Conservation (phyloP, 2,888 invertebrate species). For the Stenoptilia bipunctidactyla region DNA sequence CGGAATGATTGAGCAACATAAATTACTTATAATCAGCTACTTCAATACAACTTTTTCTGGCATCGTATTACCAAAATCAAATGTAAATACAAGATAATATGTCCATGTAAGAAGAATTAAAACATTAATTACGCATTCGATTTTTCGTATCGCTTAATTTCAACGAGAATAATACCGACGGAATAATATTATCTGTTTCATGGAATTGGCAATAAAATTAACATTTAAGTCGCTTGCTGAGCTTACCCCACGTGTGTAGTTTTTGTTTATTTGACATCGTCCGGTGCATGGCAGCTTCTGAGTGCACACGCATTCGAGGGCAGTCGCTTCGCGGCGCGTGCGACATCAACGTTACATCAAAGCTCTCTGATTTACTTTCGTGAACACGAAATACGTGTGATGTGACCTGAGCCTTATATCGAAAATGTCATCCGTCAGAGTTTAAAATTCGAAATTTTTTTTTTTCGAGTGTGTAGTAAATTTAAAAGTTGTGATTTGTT, state of each 20-base stretch:
- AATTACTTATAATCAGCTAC: neutral
- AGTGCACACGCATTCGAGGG: slow-evolving; percentile 43
- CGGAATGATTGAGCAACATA: slow-evolving; percentile 24
- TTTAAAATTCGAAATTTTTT: neutral
- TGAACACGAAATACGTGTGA: slow-evolving; percentile 6
- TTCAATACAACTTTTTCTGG: too few species aligned
- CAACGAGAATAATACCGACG: slow-evolving; percentile 17
- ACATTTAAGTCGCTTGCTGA: slow-evolving; percentile 23
- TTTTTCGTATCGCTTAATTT: slow-evolving; percentile 13
- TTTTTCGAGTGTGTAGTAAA: neutral
- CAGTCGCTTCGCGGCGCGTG: slow-evolving; percentile 56
- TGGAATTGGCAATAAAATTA: slow-evolving; percentile 36
- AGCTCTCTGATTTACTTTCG: slow-evolving; percentile 1
- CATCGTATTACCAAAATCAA: too few species aligned
- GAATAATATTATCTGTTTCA: slow-evolving; percentile 27
- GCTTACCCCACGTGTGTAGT: slow-evolving; percentile 21
- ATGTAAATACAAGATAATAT: too few species aligned
- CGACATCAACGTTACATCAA: slow-evolving; percentile 37
- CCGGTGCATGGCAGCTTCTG: slow-evolving; percentile 41
- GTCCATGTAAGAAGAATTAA: too few species aligned
- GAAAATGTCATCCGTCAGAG: too few species aligned
- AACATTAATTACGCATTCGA: slow-evolving; percentile 19
- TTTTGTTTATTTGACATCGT: slow-evolving; percentile 65
- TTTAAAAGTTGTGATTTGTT: too few species aligned
- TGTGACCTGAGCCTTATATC: slow-evolving; percentile 26